Percentiles rank a stretch among this genome's conserved stretches.
Conservation (phyloP, 2,113 vertebrate genomes). For the Odobenus rosmarus region DNA sequence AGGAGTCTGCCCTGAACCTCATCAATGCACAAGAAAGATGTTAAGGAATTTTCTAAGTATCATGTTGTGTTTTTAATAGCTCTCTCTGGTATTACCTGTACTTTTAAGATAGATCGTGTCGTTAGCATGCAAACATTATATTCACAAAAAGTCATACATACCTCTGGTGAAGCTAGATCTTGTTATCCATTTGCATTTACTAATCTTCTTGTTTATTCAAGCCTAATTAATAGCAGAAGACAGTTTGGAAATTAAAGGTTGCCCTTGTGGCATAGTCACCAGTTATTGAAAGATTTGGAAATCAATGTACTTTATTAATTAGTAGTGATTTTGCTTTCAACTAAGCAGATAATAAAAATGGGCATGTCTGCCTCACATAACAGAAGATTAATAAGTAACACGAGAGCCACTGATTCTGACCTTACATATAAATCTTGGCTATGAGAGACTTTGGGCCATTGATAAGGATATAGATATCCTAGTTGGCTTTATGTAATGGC, state of each 20-base stretch:
- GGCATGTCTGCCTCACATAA: not conserved
- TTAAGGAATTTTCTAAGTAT: not conserved
- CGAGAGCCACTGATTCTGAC: not conserved
- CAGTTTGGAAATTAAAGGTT: not conserved
- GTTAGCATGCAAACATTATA: not conserved
- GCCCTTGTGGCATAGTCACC: not conserved
- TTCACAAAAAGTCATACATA: not conserved
- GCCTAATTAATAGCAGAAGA: not conserved
- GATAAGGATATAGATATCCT: not conserved
- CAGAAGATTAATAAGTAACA: not conserved
- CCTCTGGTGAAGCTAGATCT: not conserved
- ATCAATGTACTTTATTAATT: not conserved
- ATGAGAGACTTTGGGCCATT: not conserved
- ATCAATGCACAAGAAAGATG: not conserved
- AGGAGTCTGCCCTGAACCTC: not conserved
- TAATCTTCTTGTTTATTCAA: not conserved
- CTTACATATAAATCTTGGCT: not conserved
- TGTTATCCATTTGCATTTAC: not conserved
- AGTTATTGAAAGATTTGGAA: conserved; percentile 38
- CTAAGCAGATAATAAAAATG: conserved; percentile 26
- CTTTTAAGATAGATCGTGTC: not conserved
- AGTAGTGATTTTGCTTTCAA: not conserved
- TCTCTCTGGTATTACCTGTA: not conserved
- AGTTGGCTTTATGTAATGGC: not conserved
- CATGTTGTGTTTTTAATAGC: not conserved